Conservation (phyloP, 2,113 vertebrate genomes). For the Andinoacara biseriatus region DNA sequence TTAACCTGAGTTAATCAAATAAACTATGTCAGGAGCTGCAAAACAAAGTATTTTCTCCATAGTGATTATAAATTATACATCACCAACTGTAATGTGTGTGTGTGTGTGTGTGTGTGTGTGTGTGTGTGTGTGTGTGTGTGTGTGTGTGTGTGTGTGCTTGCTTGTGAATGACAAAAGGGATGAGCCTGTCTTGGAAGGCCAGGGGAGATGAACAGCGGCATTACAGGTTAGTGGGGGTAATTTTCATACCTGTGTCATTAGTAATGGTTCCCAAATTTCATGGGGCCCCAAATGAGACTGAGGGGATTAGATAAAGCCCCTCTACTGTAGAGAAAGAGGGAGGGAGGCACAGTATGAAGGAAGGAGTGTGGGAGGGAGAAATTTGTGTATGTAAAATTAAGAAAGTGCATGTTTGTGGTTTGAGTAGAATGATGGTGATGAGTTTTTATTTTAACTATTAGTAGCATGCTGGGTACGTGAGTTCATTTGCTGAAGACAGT, state of each 20-base stretch:
- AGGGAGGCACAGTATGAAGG: neutral
- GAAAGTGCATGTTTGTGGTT: neutral
- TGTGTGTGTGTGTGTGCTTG: neutral
- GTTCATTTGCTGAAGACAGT: neutral
- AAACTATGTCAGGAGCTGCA: no score
- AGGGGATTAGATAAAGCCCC: constrained; percentile 52
- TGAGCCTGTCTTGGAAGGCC: constrained; percentile 24
- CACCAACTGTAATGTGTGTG: no score
- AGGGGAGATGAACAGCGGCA: constrained; percentile 13
- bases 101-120: no score
- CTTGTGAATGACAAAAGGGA: constrained; percentile 16
- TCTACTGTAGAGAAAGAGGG: constrained; percentile 10
- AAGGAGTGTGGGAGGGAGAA: neutral
- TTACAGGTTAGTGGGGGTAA: constrained; percentile 49
- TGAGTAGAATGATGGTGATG: neutral
- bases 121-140: neutral
- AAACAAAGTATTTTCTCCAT: neutral
- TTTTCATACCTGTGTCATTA: constrained; percentile 78
- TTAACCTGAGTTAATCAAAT: neutral
- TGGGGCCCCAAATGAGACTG: constrained; percentile 59
- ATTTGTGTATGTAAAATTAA: neutral
- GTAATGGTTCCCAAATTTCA: constrained; percentile 65
- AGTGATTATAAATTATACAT: neutral
- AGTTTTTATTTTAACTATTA: neutral
- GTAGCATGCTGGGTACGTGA: neutral